These are phyloP conservation scores for Tribolium freemani DNA, from an alignment of 2,888 invertebrate species.

Conservation along the genomic window DNA sequence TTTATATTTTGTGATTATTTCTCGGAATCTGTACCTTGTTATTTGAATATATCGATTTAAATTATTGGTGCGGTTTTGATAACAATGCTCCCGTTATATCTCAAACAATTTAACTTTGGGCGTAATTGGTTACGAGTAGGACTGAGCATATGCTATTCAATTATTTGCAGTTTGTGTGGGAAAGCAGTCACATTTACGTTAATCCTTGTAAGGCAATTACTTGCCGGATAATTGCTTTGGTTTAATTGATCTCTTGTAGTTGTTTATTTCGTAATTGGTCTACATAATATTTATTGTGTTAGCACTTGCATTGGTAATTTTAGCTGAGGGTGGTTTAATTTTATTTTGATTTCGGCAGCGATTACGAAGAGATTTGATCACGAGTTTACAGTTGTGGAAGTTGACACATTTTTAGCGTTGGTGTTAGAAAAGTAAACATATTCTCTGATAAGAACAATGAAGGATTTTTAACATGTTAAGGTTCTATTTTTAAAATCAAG, in stretches of 20 bases:
- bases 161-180: slow-evolving; percentile 51
- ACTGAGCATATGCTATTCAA: slow-evolving; percentile 36
- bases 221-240: slow-evolving; percentile 39
- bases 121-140: slow-evolving; percentile 16
- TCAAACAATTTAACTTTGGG: slow-evolving; percentile 5
- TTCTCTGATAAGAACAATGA: too few relatives aligned
- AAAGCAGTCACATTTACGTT: slow-evolving; percentile 56
- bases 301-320: not conserved
- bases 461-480: too few relatives aligned
- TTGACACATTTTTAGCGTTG: too few relatives aligned
- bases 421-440: too few relatives aligned
- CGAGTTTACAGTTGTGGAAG: too few relatives aligned
- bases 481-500: too few relatives aligned
- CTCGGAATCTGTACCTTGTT: too few relatives aligned
- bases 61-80: slow-evolving; percentile 1
- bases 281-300: not conserved
- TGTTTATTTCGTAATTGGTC: slow-evolving; percentile 41
- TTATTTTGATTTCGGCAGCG: too few relatives aligned
- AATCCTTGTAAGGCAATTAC: slow-evolving; percentile 46
- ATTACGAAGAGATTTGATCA: too few relatives aligned
- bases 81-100: not conserved
- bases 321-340: too few relatives aligned
- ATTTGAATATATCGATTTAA: not conserved
- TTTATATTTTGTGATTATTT: too few relatives aligned
- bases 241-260: slow-evolving; percentile 46